Conservation (phyloP, 2,888 invertebrate genomes). For the Tethea ocularis region DNA sequence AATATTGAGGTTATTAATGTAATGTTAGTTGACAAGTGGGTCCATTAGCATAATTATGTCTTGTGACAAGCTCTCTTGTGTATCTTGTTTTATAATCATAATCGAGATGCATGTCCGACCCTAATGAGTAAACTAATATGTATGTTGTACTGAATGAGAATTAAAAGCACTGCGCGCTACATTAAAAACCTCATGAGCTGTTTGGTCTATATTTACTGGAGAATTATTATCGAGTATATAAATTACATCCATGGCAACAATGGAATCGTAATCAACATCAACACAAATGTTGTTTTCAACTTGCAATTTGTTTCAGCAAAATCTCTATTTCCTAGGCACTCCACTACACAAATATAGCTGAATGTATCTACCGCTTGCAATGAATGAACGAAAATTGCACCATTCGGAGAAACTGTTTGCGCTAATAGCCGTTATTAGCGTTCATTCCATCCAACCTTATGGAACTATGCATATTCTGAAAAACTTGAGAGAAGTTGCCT, state of each 20-base stretch:
- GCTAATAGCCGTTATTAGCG: conserved; percentile 23
- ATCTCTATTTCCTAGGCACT: conserved; percentile 1
- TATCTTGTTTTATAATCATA: background rate
- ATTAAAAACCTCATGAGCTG: background rate
- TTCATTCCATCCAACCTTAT: conserved; percentile 34
- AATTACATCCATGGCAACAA: conserved; percentile 4
- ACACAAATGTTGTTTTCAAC: background rate
- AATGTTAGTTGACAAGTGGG: conserved; percentile 25
- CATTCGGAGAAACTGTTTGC: background rate
- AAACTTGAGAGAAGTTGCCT: conserved; percentile 38
- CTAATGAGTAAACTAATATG: background rate
- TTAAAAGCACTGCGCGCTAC: background rate
- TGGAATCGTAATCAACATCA: conserved; percentile 1
- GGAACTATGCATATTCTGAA: conserved; percentile 32
- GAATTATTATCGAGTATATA: conserved; percentile 2
- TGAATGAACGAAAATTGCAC: background rate
- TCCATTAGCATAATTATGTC: conserved; percentile 37
- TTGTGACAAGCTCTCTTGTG: conserved; percentile 24
- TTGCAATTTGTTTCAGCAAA: conserved; percentile 5
- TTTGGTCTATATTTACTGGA: background rate
- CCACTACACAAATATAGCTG: conserved; percentile 2
- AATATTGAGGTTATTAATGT: conserved; percentile 1
- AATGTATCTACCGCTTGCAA: background rate
- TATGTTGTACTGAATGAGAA: background rate
- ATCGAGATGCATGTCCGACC: background rate